phyloP scores from a whole-genome alignment of 2,888 invertebrate species.

The Brachynemurus nebulosus region DNA sequence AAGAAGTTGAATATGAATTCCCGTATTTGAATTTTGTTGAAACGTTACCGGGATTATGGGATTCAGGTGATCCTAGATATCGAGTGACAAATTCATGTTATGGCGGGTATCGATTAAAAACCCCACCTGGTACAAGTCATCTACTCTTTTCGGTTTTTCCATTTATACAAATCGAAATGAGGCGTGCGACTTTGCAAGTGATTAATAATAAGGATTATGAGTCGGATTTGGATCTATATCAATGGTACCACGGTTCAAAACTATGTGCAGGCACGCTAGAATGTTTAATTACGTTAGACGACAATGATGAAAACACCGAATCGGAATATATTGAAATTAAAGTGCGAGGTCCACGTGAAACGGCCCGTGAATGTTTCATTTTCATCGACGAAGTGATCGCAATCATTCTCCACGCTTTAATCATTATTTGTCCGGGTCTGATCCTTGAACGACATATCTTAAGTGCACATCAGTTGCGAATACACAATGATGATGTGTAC shows the following conservation, averaged over 20 bases:
- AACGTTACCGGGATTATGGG: conserved; percentile 52
- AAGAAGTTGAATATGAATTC: conserved; percentile 61
- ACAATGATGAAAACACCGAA: conserved; percentile 18
- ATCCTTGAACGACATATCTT: conserved; percentile 48
- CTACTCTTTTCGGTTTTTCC: conserved; percentile 53
- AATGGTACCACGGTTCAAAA: conserved; percentile 59
- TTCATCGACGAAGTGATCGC: conserved; percentile 52
- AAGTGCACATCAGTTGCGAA: conserved; percentile 42
- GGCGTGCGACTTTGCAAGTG: conserved; percentile 25
- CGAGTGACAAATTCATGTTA: conserved; percentile 36
- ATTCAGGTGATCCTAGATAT: conserved; percentile 39
- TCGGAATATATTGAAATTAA: conserved; percentile 46
- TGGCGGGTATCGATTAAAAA: conserved; percentile 46
- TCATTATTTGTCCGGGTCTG: conserved; percentile 52
- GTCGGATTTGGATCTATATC: conserved; percentile 50
- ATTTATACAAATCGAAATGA: conserved; percentile 39
- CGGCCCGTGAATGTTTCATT: conserved; percentile 45
- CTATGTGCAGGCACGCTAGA: conserved; percentile 52
- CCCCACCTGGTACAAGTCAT: conserved; percentile 40
- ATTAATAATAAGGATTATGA: conserved; percentile 32
- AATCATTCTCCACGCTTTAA: conserved; percentile 41
- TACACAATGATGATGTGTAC: conserved; percentile 28
- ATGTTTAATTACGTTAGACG: conserved; percentile 47
- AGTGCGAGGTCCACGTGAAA: conserved; percentile 46
- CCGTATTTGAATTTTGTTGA: conserved; percentile 55